Evolutionary conservation across 2,888 invertebrate genomes (phyloP).

Genomic region (Cylloceria caligata): DNA sequence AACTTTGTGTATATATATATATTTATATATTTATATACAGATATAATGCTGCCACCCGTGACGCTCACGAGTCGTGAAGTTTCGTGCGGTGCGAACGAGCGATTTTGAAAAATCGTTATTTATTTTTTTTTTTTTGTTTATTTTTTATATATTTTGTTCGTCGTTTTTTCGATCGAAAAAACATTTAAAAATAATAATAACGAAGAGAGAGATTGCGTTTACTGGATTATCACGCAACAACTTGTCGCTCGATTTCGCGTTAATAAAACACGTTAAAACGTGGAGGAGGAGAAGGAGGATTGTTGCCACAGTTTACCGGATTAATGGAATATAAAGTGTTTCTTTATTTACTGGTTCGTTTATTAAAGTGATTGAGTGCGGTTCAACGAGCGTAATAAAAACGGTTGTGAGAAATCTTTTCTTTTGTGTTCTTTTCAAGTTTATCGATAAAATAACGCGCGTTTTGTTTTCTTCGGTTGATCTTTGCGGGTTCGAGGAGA

Average conservation of each 20-base stretch:
- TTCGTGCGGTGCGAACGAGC: slow-evolving; percentile 58
- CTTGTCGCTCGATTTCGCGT: background rate
- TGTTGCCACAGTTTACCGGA: slow-evolving; percentile 53
- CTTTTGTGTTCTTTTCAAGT: background rate
- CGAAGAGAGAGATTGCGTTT: background rate
- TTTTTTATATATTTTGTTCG: too few relatives aligned
- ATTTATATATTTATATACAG: background rate
- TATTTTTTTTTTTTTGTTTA: background rate
- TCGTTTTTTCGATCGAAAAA: background rate
- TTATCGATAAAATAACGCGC: too few relatives aligned
- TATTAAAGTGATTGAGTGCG: slow-evolving; percentile 16
- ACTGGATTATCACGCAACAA: slow-evolving; percentile 13
- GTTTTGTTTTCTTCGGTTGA: background rate
- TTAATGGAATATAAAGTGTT: slow-evolving; percentile 67
- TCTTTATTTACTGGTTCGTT: slow-evolving; percentile 36
- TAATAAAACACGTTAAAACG: background rate
- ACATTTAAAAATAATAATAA: too few relatives aligned
- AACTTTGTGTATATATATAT: too few relatives aligned
- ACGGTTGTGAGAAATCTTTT: background rate
- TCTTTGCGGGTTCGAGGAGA: background rate
- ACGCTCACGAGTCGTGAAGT: slow-evolving; percentile 65
- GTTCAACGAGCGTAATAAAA: background rate
- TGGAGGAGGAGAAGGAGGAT: slow-evolving; percentile 19
- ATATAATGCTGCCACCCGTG: slow-evolving; percentile 58
- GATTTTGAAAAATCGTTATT: slow-evolving; percentile 26